These are phyloP conservation scores for Argya squamiceps DNA, from an alignment of 2,797 vertebrate species.

Conservation along the genomic window DNA sequence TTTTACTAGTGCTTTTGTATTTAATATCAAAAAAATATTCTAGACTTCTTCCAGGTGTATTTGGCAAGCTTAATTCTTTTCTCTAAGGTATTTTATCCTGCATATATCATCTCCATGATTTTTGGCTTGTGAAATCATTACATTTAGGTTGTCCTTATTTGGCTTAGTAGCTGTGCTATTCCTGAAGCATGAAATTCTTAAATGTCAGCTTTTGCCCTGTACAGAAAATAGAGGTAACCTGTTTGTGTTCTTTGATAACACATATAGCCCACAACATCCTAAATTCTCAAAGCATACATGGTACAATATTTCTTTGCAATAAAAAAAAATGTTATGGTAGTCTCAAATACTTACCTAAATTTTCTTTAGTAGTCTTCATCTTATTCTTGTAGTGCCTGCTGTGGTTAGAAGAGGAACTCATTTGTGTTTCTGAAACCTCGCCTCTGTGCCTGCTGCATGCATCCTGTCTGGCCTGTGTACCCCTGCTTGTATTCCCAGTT, in stretches of 20 bases:
- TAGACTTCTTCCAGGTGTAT: neutral
- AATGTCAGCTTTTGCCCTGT: neutral
- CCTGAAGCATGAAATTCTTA: neutral
- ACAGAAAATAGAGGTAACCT: neutral
- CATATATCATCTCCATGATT: neutral
- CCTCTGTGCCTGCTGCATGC: neutral
- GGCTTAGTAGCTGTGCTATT: neutral
- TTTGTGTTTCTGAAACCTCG: neutral
- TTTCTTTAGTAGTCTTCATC: neutral
- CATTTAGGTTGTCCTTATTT: neutral
- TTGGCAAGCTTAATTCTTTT: neutral
- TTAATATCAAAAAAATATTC: neutral
- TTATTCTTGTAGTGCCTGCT: neutral
- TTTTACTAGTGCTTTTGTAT: neutral
- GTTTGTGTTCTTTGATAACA: neutral
- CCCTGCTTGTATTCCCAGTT: neutral
- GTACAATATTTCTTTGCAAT: neutral
- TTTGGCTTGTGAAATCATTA: neutral
- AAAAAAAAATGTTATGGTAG: neutral
- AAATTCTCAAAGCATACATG: neutral
- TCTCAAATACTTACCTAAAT: neutral
- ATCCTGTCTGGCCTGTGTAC: neutral
- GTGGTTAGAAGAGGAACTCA: neutral
- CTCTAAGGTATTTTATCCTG: neutral
- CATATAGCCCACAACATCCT: neutral